Conservation (phyloP, 2,888 invertebrate genomes). For the Lutraria lutraria region DNA sequence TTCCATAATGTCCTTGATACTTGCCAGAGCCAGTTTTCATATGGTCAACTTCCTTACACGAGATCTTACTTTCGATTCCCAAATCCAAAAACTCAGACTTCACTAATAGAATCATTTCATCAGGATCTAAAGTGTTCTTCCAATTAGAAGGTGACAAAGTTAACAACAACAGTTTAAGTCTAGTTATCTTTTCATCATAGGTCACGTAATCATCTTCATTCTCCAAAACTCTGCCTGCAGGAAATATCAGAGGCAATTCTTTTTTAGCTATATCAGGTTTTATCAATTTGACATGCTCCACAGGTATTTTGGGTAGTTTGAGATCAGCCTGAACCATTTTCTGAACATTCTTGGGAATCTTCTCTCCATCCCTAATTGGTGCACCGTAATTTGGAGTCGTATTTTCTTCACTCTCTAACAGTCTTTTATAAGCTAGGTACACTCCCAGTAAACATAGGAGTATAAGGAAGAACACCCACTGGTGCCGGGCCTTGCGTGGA, state of each 20-base stretch:
- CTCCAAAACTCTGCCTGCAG: conserved; percentile 53
- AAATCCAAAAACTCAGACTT: conserved; percentile 76
- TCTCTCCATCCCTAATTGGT: neutral
- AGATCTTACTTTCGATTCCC: conserved; percentile 73
- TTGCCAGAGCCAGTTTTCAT: conserved; percentile 69
- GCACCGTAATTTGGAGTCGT: neutral
- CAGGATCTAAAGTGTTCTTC: conserved; percentile 77
- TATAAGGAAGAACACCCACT: conserved; percentile 61
- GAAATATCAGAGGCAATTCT: conserved; percentile 25
- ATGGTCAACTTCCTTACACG: conserved; percentile 79
- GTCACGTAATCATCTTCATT: conserved; percentile 65
- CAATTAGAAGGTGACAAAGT: conserved; percentile 77
- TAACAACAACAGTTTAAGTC: conserved; percentile 64
- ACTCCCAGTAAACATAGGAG: conserved; percentile 60
- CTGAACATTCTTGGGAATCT: conserved; percentile 28
- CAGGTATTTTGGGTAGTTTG: conserved; percentile 30
- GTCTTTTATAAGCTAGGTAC: conserved; percentile 56
- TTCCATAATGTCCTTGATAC: conserved; percentile 60
- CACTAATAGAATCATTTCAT: conserved; percentile 78
- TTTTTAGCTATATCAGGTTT: neutral
- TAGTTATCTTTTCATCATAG: conserved; percentile 57
- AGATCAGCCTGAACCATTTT: conserved; percentile 42
- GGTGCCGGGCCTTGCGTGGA: conserved; percentile 58
- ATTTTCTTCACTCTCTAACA: conserved; percentile 51
- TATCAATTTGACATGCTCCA: neutral